These are phyloP conservation scores for Bergia sp. DNA, from an alignment of 92 coral and sea anemone genomes.

Conservation along the genomic window DNA sequence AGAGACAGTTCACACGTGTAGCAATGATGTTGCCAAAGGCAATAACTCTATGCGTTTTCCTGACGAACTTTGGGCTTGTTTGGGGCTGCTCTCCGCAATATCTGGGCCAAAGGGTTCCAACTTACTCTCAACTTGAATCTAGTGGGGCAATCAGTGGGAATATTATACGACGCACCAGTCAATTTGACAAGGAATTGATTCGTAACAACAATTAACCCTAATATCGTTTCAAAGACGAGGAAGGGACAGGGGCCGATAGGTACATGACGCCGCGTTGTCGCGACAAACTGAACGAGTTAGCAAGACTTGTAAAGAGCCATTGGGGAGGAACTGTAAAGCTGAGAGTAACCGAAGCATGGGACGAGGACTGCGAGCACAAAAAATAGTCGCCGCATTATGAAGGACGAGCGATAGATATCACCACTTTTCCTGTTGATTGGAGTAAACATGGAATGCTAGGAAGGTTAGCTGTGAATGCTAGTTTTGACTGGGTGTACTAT, in stretches of 20 bases:
- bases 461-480: conserved; percentile 86
- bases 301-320: conserved; percentile 62
- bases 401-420: conserved; percentile 94
- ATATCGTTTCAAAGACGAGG: conserved; percentile 87
- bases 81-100: neutral
- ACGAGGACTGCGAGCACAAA: conserved; percentile 68
- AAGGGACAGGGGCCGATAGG: conserved; percentile 79
- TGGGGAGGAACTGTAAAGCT: conserved; percentile 78
- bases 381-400: conserved; percentile 92
- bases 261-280: conserved; percentile 82
- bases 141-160: conserved; percentile 11
- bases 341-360: conserved; percentile 94
- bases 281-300: conserved; percentile 75
- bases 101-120: neutral
- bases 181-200: too few relatives aligned
- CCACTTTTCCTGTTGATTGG: conserved; percentile 71
- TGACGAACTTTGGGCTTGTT: neutral
- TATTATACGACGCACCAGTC: too few relatives aligned
- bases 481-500: conserved; percentile 91
- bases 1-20: neutral
- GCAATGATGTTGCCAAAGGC: conserved; percentile 10
- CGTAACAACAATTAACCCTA: too few relatives aligned
- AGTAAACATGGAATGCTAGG: conserved; percentile 78
- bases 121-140: neutral
- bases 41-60: neutral